Percentiles rank a stretch among this genome's conserved stretches.
phyloP scores from a whole-genome alignment of 2,797 vertebrate species.

The Synaphobranchus kaupii region DNA sequence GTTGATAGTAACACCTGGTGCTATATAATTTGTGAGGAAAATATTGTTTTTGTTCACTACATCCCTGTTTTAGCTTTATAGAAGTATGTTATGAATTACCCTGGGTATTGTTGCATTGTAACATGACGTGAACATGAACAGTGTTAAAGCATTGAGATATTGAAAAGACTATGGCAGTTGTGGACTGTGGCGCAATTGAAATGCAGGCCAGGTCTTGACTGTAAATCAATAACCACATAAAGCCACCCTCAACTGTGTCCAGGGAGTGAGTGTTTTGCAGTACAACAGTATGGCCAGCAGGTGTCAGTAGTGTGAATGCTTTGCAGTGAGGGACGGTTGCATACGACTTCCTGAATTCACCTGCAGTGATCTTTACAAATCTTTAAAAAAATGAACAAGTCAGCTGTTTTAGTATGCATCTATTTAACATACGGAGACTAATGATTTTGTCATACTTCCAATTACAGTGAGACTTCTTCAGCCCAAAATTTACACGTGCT shows the following conservation, averaged over 20 bases:
- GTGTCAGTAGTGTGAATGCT: conserved; percentile 53
- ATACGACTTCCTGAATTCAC: background rate
- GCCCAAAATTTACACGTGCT: background rate
- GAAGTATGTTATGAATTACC: background rate
- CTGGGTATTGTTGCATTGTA: background rate
- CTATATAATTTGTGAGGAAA: background rate
- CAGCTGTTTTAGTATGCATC: background rate
- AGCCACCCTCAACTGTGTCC: background rate
- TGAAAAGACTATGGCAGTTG: background rate
- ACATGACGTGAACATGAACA: background rate
- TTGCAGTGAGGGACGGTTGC: background rate
- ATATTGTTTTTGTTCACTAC: background rate
- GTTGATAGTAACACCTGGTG: background rate
- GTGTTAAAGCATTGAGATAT: background rate
- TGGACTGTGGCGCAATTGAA: background rate
- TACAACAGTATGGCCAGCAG: conserved; percentile 60
- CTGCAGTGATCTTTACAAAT: conserved; percentile 6
- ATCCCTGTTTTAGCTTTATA: background rate
- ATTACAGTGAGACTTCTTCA: background rate
- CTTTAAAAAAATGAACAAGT: background rate
- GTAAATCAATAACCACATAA: background rate
- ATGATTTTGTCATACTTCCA: conserved; percentile 12
- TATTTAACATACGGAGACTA: background rate
- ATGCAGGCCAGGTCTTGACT: background rate
- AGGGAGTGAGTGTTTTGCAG: conserved; percentile 39